Evolutionary conservation across 2,888 invertebrate species (phyloP).

Genomic region (Nymphalis c-album): DNA sequence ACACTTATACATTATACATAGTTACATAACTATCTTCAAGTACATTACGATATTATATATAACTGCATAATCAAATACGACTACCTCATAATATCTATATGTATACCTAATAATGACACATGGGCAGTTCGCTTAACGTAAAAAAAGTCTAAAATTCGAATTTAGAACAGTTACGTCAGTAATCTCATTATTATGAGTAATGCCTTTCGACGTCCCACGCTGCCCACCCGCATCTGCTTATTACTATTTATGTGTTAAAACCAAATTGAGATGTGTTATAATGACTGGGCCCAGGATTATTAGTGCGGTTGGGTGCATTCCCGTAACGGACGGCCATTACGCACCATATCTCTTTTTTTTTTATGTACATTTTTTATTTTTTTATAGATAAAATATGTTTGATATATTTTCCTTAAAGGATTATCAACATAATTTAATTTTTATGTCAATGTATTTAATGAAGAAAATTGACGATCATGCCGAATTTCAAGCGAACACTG

Average conservation of each 20-base stretch:
- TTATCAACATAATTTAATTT: too few species aligned
- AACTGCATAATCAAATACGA: too few species aligned
- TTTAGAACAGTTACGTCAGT: slow-evolving; percentile 7
- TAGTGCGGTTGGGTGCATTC: slow-evolving; percentile 45
- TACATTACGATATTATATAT: too few species aligned
- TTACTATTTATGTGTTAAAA: slow-evolving; percentile 73
- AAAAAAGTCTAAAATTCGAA: slow-evolving; percentile 2
- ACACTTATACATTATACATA: too few species aligned
- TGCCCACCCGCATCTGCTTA: slow-evolving; percentile 74
- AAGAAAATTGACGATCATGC: too few species aligned
- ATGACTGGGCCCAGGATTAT: slow-evolving; percentile 71
- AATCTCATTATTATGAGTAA: slow-evolving; percentile 29
- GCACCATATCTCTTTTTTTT: slow-evolving; percentile 1
- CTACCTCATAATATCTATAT: too few species aligned
- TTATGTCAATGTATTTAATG: too few species aligned
- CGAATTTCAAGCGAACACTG: too few species aligned
- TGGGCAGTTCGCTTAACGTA: background rate
- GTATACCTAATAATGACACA: too few species aligned
- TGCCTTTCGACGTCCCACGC: slow-evolving; percentile 30
- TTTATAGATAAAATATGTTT: too few species aligned
- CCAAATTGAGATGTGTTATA: slow-evolving; percentile 79
- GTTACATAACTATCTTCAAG: too few species aligned
- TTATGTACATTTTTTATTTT: background rate
- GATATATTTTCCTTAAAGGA: too few species aligned
- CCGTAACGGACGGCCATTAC: slow-evolving; percentile 48